phyloP scores from a whole-genome alignment of 1,140 invertebrate species.

The Zaprionus capensis region DNA sequence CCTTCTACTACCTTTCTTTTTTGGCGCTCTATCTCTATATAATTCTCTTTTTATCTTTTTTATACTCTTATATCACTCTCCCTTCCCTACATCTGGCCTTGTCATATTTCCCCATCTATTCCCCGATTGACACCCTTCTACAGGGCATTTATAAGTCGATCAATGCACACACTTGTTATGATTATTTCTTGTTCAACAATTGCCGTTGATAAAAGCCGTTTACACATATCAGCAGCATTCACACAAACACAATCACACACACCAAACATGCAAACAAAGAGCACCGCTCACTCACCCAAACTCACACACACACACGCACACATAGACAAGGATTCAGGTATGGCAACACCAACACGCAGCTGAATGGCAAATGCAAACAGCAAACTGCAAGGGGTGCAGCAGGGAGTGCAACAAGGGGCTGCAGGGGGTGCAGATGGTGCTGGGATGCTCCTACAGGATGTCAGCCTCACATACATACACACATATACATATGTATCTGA shows the following conservation, averaged over 20 bases:
- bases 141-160: slow-evolving; percentile 13
- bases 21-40: neutral
- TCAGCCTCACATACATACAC: neutral
- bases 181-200: slow-evolving; percentile 62
- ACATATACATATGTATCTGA: neutral
- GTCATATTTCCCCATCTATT: neutral
- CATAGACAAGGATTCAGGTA: slow-evolving; percentile 49
- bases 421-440: neutral
- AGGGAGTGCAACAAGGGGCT: neutral
- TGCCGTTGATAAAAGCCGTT: slow-evolving; percentile 79
- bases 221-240: slow-evolving; percentile 59
- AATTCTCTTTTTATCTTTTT: neutral
- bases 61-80: neutral
- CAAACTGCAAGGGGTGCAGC: slow-evolving; percentile 32
- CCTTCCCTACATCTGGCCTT: neutral
- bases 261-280: slow-evolving; percentile 24
- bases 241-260: slow-evolving; percentile 6
- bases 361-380: slow-evolving; percentile 80
- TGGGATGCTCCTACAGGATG: neutral
- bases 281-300: slow-evolving; percentile 26
- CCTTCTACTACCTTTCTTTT: neutral
- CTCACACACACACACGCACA: slow-evolving; percentile 34
- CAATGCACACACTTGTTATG: slow-evolving; percentile 10
- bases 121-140: neutral
- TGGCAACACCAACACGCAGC: slow-evolving; percentile 75